Base-by-base conservation (phyloP, 2,797 vertebrate species). In the Labeo calbasu region DNA sequence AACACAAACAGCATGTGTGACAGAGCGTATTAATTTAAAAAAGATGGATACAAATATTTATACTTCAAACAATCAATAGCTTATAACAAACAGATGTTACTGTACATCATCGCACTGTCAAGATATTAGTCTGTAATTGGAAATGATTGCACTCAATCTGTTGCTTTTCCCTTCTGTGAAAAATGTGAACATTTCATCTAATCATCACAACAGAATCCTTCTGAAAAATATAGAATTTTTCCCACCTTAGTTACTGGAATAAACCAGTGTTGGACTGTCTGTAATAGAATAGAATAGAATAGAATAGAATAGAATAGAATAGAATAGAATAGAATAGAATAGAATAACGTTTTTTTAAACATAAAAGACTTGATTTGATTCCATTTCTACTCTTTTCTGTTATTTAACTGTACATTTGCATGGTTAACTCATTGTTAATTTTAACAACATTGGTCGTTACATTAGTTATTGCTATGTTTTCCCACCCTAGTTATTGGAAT, bases 61-160 rank as follows among this genome's bases (percentile, higher is more conserved):
- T 28, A 12, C 76, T 78, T 48, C 40, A 61, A 48, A 70, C 15
- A 79, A 66, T 51, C 46, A 79, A 32, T 50, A 23, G 77, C 8
- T 79, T 21, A 61, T 61, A 50, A 61, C 23, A 32, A 40, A 72
- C 68, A 61, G 40, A 81, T 81, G 68, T 59, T 43, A 17, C 48
- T 7, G 25, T 51, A 79, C 17, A 25, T 10, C 50, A 25, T 57
- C 21, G 25, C 36, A 23, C 71, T 73, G 32, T 69, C 40, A 23
- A 40, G 17, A 21, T 53, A 36, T 73, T 53, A 19, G 14, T 28
- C 21, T 59, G 4, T 25, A 19, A 25, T 7, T 77, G 36, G 36
- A 61, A 77, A 46, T 77, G 2, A 28, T 4, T 80, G 21, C 0
- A 32, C 17, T 55, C 17, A 32, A 55, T 79, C 48, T 68, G 77